Conservation (phyloP, 2,113 vertebrate species). For the Corynorhinus townsendii region DNA sequence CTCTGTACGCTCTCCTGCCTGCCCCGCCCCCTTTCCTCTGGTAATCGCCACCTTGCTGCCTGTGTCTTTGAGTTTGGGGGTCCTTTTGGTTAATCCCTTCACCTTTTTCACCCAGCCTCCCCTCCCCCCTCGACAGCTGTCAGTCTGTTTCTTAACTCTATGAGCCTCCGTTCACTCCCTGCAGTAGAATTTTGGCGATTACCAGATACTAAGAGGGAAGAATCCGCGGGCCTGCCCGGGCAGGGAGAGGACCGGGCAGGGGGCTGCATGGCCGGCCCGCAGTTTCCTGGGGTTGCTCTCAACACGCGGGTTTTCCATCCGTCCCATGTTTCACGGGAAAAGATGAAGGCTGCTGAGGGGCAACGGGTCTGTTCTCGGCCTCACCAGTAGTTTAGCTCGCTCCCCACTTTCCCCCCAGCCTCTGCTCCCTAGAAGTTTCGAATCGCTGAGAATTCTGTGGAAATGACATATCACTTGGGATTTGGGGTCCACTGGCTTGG, state of each 20-base stretch:
- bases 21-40: neutral
- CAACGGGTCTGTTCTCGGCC: neutral
- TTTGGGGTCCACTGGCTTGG: neutral
- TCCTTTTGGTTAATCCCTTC: neutral
- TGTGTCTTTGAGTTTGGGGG: neutral
- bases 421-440: neutral
- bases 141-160: neutral
- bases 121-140: neutral
- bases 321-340: neutral
- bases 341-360: neutral
- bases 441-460: neutral
- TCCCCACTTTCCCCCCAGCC: neutral
- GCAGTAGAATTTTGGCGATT: neutral
- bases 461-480: neutral
- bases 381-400: neutral
- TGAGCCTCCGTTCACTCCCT: neutral
- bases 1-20: neutral
- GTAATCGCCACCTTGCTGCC: neutral
- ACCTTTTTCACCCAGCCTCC: neutral
- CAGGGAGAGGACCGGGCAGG: rapidly evolving
- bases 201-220: neutral
- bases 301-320: neutral
- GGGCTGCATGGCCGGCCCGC: too few relatives aligned
- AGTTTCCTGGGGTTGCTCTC: neutral
- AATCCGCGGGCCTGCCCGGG: rapidly evolving